These are phyloP conservation scores for Ichneumoninae sp. DNA, from an alignment of 2,888 invertebrate genomes.

Conservation along the genomic window DNA sequence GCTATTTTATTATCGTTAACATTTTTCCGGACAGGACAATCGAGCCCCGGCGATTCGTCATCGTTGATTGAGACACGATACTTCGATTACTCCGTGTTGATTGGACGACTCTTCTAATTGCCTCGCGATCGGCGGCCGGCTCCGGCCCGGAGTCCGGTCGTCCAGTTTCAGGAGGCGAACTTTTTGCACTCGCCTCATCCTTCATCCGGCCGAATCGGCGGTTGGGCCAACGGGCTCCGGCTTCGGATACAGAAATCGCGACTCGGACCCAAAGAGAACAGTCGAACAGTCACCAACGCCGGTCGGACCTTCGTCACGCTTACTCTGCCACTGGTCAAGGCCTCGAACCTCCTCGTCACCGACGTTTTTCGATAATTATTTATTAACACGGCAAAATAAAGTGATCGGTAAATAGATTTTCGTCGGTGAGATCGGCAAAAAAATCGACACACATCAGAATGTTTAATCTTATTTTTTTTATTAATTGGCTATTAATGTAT, in stretches of 20 bases:
- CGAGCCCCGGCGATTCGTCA: background rate
- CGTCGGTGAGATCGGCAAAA: background rate
- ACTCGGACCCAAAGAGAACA: constrained; percentile 31
- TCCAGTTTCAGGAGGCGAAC: background rate
- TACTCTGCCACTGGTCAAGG: constrained; percentile 47
- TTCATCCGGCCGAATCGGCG: background rate
- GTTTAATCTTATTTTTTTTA: no score
- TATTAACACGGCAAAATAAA: constrained; percentile 20
- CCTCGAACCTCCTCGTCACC: constrained; percentile 12
- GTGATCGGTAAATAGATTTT: background rate
- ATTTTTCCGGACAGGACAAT: background rate
- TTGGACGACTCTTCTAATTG: constrained; percentile 49
- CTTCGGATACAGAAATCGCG: constrained; percentile 46
- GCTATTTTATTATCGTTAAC: no score
- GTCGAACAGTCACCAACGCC: constrained; percentile 42
- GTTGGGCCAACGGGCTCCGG: constrained; percentile 7
- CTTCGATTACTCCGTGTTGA: constrained; percentile 28
- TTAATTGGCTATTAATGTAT: no score
- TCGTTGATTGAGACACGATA: constrained; percentile 40
- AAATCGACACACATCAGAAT: no score
- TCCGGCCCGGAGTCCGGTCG: constrained; percentile 9
- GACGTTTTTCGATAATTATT: constrained; percentile 26
- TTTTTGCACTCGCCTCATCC: constrained; percentile 1
- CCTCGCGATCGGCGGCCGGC: constrained; percentile 24
- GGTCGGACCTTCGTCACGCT: constrained; percentile 54